phyloP scores from a whole-genome alignment of 2,888 invertebrate genomes.

The Melieria crassipennis region DNA sequence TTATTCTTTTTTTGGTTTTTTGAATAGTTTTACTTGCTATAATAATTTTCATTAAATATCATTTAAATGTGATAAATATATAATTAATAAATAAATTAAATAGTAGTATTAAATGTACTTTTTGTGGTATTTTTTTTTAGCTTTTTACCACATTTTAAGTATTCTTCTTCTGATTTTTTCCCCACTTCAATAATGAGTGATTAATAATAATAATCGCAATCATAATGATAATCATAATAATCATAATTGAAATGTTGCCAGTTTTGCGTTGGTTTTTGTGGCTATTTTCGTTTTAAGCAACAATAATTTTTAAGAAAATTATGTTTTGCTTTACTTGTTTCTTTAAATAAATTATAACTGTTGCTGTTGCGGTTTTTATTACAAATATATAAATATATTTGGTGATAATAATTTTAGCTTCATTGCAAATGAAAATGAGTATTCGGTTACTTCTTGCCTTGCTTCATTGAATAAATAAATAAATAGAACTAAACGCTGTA shows the following conservation, averaged over 20 bases:
- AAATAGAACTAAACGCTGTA: no score
- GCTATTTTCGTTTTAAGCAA: no score
- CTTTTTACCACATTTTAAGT: conserved; percentile 4
- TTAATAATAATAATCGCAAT: conserved; percentile 16
- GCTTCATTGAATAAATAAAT: no score
- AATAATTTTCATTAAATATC: conserved; percentile 44
- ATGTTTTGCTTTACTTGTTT: no score
- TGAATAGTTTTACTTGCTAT: conserved; percentile 44
- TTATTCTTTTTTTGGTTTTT: conserved; percentile 36
- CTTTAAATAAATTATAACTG: conserved; percentile 28
- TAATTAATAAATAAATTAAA: conserved; percentile 38
- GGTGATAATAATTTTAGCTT: no score
- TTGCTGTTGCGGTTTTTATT: conserved; percentile 12
- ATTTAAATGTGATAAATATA: conserved; percentile 26
- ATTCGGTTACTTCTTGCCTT: no score
- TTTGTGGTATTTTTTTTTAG: conserved; percentile 12
- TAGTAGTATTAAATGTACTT: conserved; percentile 7
- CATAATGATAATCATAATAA: conserved; percentile 6
- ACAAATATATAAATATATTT: not conserved
- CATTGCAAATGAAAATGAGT: no score
- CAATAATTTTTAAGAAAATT: no score
- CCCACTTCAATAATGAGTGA: conserved; percentile 17
- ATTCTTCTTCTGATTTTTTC: conserved; percentile 2
- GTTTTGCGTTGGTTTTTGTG: not conserved
- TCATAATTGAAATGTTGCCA: conserved; percentile 1